phyloP scores from a whole-genome alignment of 2,113 vertebrate genomes.

The Neotoma lepida region DNA sequence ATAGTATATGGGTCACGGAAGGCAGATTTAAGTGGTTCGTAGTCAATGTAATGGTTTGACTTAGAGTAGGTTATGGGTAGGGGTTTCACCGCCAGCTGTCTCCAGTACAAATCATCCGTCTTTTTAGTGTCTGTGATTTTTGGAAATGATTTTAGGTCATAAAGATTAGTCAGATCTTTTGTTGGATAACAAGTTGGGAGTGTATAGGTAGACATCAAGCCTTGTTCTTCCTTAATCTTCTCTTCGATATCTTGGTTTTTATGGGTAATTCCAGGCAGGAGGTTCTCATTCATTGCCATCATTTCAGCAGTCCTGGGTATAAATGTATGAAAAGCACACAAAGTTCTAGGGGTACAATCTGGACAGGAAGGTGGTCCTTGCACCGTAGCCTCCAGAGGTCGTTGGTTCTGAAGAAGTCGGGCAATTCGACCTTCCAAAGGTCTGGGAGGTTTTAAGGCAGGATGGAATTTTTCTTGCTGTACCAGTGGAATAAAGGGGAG shows the following conservation, averaged over 20 bases:
- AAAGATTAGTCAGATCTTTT: constrained; percentile 54
- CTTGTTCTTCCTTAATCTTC: constrained; percentile 61
- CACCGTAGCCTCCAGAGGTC: constrained; percentile 30
- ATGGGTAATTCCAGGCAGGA: background rate
- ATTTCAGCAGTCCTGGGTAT: constrained; percentile 53
- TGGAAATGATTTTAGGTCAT: constrained; percentile 44
- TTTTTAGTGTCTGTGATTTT: constrained; percentile 81
- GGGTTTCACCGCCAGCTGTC: constrained; percentile 67
- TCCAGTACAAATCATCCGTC: constrained; percentile 76
- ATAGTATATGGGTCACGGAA: constrained; percentile 44
- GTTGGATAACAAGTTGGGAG: background rate
- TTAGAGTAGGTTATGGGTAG: constrained; percentile 40
- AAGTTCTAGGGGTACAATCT: constrained; percentile 61
- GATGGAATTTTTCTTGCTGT: constrained; percentile 81
- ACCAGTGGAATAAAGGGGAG: constrained; percentile 49
- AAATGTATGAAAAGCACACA: constrained; percentile 60
- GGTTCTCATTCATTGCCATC: constrained; percentile 46
- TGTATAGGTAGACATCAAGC: constrained; percentile 24
- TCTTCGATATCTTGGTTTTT: constrained; percentile 66
- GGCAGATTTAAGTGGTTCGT: constrained; percentile 68
- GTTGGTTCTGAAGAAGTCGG: constrained; percentile 72
- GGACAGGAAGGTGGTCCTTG: constrained; percentile 47
- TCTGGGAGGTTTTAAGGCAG: constrained; percentile 79
- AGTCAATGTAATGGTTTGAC: constrained; percentile 58
- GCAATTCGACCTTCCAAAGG: constrained; percentile 79